Percentiles rank a stretch among this genome's conserved stretches.
Conservation (phyloP, 2,888 invertebrate genomes). For the Rhagophthalmus giganteus region DNA sequence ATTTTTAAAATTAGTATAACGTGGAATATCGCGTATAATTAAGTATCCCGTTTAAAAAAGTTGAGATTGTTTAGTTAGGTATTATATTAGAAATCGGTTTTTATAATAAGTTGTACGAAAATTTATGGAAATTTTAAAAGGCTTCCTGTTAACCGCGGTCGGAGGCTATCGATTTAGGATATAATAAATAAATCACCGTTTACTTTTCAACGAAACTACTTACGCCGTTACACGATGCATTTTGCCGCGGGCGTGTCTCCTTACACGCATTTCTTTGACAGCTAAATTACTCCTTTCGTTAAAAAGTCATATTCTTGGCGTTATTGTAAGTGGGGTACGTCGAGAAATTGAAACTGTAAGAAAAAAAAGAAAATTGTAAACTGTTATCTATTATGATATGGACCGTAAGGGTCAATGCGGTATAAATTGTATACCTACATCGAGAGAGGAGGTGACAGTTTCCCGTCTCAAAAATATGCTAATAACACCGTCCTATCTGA, state of each 20-base stretch:
- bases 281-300: conserved; percentile 24
- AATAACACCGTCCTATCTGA: conserved; percentile 16
- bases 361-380: no score
- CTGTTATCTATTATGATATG: no score
- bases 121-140: conserved; percentile 17
- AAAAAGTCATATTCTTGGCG: conserved; percentile 16
- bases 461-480: conserved; percentile 24
- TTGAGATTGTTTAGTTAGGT: no score
- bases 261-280: conserved; percentile 26
- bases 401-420: conserved; percentile 16
- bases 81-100: no score
- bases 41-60: no score
- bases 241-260: conserved; percentile 20
- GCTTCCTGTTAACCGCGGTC: conserved; percentile 19
- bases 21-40: no score
- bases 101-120: no score
- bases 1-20: no score
- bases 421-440: conserved; percentile 23
- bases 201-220: conserved; percentile 23
- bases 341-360: no score
- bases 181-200: conserved; percentile 29
- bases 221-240: conserved; percentile 11
- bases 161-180: conserved; percentile 27
- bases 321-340: no score
- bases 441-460: conserved; percentile 16